Evolutionary conservation across 2,113 vertebrate genomes (phyloP).

Genomic region (Nymphicus hollandicus): DNA sequence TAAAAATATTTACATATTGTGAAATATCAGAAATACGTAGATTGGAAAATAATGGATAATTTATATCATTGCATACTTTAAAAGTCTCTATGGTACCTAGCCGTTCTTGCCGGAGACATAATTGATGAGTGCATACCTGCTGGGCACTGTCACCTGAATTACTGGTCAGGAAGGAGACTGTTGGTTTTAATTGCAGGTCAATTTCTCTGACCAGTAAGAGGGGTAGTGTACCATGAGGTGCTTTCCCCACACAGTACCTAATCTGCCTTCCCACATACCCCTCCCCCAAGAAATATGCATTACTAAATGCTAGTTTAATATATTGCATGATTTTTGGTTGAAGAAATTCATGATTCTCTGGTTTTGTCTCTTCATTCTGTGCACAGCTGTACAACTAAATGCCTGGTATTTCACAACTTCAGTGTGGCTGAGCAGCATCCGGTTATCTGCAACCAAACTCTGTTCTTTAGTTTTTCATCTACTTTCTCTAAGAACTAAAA

Average conservation of each 20-base stretch:
- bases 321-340: neutral
- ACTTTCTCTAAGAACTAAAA: neutral
- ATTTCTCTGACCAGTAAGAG: neutral
- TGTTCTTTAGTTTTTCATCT: neutral
- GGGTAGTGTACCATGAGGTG: rapidly evolving
- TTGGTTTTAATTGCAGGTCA: neutral
- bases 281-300: neutral
- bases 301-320: neutral
- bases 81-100: neutral
- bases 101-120: neutral
- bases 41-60: neutral
- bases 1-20: neutral
- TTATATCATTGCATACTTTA: neutral
- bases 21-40: neutral
- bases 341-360: neutral
- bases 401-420: neutral
- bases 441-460: neutral
- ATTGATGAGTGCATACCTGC: rapidly evolving
- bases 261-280: neutral
- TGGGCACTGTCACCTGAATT: neutral
- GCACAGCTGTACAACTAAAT: neutral
- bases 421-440: neutral
- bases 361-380: neutral
- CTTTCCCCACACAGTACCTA: neutral
- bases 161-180: neutral